A percentile compares a stretch with the other conserved stretches of the same genome.
phyloP scores from a whole-genome alignment of 2,888 invertebrate genomes.

The Dicyrtomina minuta region DNA sequence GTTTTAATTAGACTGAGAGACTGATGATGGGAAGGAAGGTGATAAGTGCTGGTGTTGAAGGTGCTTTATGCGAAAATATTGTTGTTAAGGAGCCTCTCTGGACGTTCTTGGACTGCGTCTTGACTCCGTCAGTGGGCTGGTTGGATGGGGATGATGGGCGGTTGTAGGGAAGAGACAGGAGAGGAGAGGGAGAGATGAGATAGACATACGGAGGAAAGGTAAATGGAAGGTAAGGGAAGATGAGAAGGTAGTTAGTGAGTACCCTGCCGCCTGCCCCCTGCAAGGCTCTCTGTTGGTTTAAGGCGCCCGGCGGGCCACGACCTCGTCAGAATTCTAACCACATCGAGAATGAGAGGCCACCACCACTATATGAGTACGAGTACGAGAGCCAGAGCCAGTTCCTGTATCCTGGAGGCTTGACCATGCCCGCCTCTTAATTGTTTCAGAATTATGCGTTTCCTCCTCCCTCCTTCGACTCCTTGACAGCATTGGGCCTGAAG shows the following conservation, averaged over 20 bases:
- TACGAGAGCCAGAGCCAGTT: constrained; percentile 10
- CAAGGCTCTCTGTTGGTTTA: constrained; percentile 49
- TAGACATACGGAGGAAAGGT: neutral
- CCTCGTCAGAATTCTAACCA: constrained; percentile 46
- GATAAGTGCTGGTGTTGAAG: constrained; percentile 26
- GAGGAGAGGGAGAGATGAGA: constrained; percentile 28
- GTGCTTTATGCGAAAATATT: constrained; percentile 25
- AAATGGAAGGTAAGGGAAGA: neutral
- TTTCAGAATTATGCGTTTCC: constrained; percentile 42
- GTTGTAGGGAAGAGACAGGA: neutral
- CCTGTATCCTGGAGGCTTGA: constrained; percentile 21
- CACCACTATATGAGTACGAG: constrained; percentile 26
- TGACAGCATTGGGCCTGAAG: constrained; percentile 44
- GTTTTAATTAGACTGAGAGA: constrained; percentile 32
- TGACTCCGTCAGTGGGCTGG: too few species aligned
- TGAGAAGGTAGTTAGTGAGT: constrained; percentile 26
- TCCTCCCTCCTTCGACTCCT: constrained; percentile 38
- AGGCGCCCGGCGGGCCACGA: constrained; percentile 50
- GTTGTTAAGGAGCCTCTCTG: neutral
- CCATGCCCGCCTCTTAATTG: constrained; percentile 46
- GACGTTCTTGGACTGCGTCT: neutral
- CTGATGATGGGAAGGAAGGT: constrained; percentile 30
- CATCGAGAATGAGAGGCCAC: constrained; percentile 26
- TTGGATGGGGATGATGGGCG: too few species aligned
- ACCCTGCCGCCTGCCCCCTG: constrained; percentile 47